Evolutionary conservation across 2,797 vertebrate genomes (phyloP).

Genomic region (Protosalanx chinensis): DNA sequence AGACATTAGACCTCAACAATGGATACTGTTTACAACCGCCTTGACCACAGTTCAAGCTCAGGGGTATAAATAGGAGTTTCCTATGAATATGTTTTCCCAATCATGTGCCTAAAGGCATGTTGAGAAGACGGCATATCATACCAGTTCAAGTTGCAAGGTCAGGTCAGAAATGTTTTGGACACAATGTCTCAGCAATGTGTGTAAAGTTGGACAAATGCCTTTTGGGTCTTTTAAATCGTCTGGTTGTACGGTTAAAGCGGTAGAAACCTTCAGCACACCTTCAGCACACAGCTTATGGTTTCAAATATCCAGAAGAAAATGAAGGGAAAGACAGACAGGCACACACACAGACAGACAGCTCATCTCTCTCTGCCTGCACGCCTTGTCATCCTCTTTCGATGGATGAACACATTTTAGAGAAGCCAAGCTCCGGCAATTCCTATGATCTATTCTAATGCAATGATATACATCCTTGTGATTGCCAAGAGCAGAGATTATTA

Average conservation of each 20-base stretch:
- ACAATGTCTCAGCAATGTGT: too few relatives aligned
- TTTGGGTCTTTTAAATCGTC: conserved; percentile 1
- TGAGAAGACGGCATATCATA: background rate
- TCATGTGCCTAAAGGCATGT: background rate
- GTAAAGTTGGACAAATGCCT: too few relatives aligned
- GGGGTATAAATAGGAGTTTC: background rate
- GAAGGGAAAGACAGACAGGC: background rate
- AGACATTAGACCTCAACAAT: background rate
- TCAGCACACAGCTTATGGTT: background rate
- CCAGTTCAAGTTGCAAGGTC: background rate
- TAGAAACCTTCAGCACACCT: background rate
- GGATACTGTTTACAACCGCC: background rate
- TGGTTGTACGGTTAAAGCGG: background rate
- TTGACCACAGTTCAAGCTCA: too few relatives aligned
- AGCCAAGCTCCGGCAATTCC: conserved; percentile 3
- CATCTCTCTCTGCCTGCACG: background rate
- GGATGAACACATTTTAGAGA: conserved; percentile 21
- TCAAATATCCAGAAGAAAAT: background rate
- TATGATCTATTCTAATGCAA: conserved; percentile 34
- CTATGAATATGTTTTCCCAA: background rate
- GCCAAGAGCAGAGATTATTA: conserved; percentile 43
- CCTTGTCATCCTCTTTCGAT: background rate
- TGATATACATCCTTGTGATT: conserved; percentile 18
- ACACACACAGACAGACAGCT: background rate
- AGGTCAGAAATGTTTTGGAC: too few relatives aligned